Base-by-base conservation (phyloP, 2,113 vertebrate genomes). In the Climacteris rufus region DNA sequence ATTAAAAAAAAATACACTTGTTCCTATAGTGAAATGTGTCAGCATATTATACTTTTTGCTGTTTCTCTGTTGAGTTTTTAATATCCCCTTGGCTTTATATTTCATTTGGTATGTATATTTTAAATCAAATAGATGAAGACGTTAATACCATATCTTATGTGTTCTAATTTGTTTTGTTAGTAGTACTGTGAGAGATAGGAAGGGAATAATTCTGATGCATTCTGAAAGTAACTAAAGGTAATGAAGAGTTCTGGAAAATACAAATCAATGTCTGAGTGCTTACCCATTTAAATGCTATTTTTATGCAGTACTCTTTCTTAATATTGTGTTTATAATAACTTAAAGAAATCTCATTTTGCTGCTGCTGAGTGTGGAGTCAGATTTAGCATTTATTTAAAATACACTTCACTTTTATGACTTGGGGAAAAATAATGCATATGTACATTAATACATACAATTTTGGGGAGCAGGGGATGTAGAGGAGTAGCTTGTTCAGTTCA, bases 191-290 rank as follows among this genome's bases (percentile, higher is more conserved):
- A 65, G 37, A 64, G 37, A 52, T 31, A 61, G 33, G 57, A 83
- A 83, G 23, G n/a, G 13, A 59, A 84, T 66, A 84, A 77, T 61
- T 75, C n/a, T 61, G 81, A 66, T 88, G 15, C 2, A 5, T 86
- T 85, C 18, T 82, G n/a, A 82, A 94, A 50, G 24, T 72, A 93
- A 76, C 70, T 94, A 77, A 86, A 88, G 5, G 16, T 90, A 95
- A 79, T n/a, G 49, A 82, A 64, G 47, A 66, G 18, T 87, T 87
- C 69, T 87, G 28, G 47, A 89, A 87, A 84, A 93, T 45, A 74
- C 25, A 84, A 70, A 84, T 83, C 37, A 35, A 1, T 81, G 16
- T 74, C 35, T 87, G 45, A 70, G 12, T 74, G 17, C 39, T 87
- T 86, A 49, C 20, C 21, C 28, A 68, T 72, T 72, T 91, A 93